Evolutionary conservation across 1,140 invertebrate species (phyloP), one percentile per base, ranked within the genome.

Genomic region (Mizuhopecten yessoensis): DNA sequence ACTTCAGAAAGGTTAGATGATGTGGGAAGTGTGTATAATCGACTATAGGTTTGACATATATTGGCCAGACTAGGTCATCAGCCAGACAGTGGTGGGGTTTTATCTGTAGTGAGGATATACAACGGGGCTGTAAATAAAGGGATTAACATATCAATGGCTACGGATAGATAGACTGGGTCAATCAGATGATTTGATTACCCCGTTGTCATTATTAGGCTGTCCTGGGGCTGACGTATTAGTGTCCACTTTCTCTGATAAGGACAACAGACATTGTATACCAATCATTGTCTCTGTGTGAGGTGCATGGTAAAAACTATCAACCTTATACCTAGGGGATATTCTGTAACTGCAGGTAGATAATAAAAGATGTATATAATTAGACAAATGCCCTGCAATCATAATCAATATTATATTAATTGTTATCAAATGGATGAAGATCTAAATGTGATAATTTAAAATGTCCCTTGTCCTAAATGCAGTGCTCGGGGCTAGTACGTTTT

Each of bases 81-180:
- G 57, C 3, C 57, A 29, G 57, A 75, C 57, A 75, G 57, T 75
- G 9, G 10, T 17, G 1, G 45, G 45, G n/a, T n/a, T n/a, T 49
- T 15, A 49, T 49, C 45, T 49, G 36, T n/a, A n/a, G n/a, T 39
- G 36, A 7, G 36, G 36, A 5, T 13, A 39, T 39, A 13, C 15
- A 13, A 49, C 20, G 20, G 45, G 3, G 45, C 17, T 9, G 45
- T 57, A 57, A 3, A 57, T 15, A 20, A 20, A 29, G 57, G n/a
- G 45, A 49, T 49, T 49, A 49, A 20, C 45, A 75, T 23, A 75
- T 75, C 57, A 75, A 75, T 75, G 57, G 57, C 57, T 29, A 75
- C 5, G 11, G 57, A 75, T 75, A n/a, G 57, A 75, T 5, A 29
- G 45, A 57, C 20, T 23, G 57, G 57, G 23, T n/a, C 57, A 75